Base-by-base conservation (phyloP, 2,113 vertebrate species). In the Microtus richardsoni region DNA sequence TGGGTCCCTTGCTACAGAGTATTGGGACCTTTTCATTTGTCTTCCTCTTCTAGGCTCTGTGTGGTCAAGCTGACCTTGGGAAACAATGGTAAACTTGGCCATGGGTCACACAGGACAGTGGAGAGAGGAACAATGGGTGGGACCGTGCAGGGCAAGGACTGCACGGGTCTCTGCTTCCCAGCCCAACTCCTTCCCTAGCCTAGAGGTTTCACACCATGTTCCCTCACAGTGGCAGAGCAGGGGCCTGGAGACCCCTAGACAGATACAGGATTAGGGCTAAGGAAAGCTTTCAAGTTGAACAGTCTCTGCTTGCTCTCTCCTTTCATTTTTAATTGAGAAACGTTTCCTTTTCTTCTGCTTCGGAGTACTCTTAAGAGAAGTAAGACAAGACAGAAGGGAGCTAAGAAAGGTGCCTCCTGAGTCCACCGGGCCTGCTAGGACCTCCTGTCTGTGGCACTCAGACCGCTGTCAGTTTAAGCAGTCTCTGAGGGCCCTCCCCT, bases 171-270 rank as follows among this genome's bases (percentile, higher is more conserved):
- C 47, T 5, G 2, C 39, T 47, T 41, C 78, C 75, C 39, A 41
- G 28, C 44, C 54, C 7, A n/a, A 17, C n/a, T 41, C 66, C 66
- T n/a, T 12, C 0, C 24, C 19, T 26, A 6, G 74, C 9, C 73
- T 64, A 28, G 49, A 44, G 0, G 41, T 24, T 58, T 33, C 22
- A 13, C 24, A 6, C n/a, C 62, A 14, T 0, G 12, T 1, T 4
- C 30, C 30, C 68, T 28, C 28, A 30, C 4, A 21, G 0, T 10
- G 79, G 8, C 36, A 41, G 49, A 24, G 71, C 7, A 28, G 80
- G 19, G 33, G 80, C 64, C 75, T 47, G 49, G 22, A 21, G 36
- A 36, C 19, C 47, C 24, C 4, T 0, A 21, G 62, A 13, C 47
- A 54, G n/a, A 24, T 21, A 5, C 11, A 2, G 49, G 17, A 6